Base-by-base conservation (phyloP, 1,140 invertebrate species). In the Halictus rubicundus region DNA sequence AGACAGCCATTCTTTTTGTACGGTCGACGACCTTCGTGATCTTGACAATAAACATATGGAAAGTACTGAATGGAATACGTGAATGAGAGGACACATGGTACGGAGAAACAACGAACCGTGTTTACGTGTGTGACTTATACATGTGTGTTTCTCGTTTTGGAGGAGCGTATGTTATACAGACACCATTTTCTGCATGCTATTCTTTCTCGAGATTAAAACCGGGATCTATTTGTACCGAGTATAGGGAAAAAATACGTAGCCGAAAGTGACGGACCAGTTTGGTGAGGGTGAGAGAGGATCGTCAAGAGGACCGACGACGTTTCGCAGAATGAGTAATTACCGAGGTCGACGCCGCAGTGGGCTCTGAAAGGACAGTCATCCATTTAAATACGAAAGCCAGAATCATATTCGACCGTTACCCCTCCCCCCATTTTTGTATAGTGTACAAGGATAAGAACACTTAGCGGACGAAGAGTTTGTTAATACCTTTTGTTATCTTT, bases 231-330 rank as follows among this genome's bases (percentile, higher is more conserved):
- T 90, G 84, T 88, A 83, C 82, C 84, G 86, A 78, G 84, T 90
- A 68, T 89, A 91, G 90, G 90, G 54, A 90, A 91, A 89, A 89
- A 84, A 86, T 87, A 90, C 82, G 73, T 88, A 84, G 87, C 87
- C 54, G 89, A 87, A 77, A 76, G 70, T 82, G 81, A 81, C 69
- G 75, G 68, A 61, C 82, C 84, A 75, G 88, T 88, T 82, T 85
- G 87, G 70, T 90, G 91, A 91, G 83, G 83, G 72, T 91, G 77
- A 74, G 66, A 61, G 39, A 73, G 59, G 25, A 63, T 46, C 32
- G 75, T 73, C 80, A 85, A 81, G 82, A 85, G 84, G 88, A 87
- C 25, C 74, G 49, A 63, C 49, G 49, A 63, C 49, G 68, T 82
- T 73, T 71, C 57, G 64, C 68, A 80, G 71, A 70, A 71, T 81